Evolutionary conservation across 2,888 invertebrate species (phyloP).

Genomic region (Bedellia somnulentella): DNA sequence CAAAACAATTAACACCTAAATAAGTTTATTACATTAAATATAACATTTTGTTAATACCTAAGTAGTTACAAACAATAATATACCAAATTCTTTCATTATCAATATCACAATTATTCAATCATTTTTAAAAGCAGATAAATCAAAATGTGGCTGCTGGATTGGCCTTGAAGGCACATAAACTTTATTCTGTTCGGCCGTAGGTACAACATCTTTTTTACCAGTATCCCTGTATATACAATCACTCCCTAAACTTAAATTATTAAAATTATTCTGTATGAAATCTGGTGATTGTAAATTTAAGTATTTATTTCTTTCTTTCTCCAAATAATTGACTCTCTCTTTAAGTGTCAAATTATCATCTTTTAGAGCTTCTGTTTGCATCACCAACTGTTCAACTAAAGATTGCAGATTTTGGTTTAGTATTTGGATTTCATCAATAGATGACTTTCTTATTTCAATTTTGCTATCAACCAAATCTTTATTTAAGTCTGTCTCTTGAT

Average conservation of each 20-base stretch:
- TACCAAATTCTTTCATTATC: no score
- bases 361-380: constrained; percentile 67
- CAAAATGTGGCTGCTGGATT: constrained; percentile 27
- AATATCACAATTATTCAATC: no score
- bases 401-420: constrained; percentile 64
- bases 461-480: constrained; percentile 30
- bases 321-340: constrained; percentile 57
- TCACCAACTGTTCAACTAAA: constrained; percentile 58
- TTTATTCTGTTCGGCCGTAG: constrained; percentile 11
- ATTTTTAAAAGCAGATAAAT: constrained; percentile 32
- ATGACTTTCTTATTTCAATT: constrained; percentile 58
- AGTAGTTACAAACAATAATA: no score
- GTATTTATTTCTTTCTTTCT: constrained; percentile 53
- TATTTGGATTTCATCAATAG: constrained; percentile 69
- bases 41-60: no score
- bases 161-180: constrained; percentile 12
- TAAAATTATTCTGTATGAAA: constrained; percentile 17
- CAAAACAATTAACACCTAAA: no score
- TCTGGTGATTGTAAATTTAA: constrained; percentile 29
- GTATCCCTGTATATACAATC: constrained; percentile 16
- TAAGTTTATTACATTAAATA: no score
- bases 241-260: constrained; percentile 13
- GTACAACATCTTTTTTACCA: constrained; percentile 14
- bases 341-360: constrained; percentile 64
- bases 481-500: neutral